A percentile compares a stretch with the other conserved stretches of the same genome.
Evolutionary conservation across 1,140 invertebrate genomes (phyloP).

Genomic region (Diabrotica undecimpunctata): DNA sequence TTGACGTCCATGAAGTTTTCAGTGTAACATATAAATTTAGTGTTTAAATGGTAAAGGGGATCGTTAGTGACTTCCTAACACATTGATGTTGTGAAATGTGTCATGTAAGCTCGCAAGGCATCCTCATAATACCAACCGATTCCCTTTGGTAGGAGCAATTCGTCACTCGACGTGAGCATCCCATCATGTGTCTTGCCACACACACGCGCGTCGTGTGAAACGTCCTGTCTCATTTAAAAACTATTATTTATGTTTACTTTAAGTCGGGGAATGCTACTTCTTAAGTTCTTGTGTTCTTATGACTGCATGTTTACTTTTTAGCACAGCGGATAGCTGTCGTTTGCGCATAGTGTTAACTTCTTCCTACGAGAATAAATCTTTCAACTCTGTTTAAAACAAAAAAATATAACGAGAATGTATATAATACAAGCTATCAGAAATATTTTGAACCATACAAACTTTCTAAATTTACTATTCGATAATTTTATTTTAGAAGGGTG

Average conservation of each 20-base stretch:
- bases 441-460: background rate
- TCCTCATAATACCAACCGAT: slow-evolving; percentile 21
- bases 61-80: slow-evolving; percentile 46
- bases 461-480: too few relatives aligned
- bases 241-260: slow-evolving; percentile 49
- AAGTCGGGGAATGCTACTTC: slow-evolving; percentile 26
- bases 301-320: background rate
- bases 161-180: slow-evolving; percentile 46
- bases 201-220: slow-evolving; percentile 44
- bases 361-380: background rate
- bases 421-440: background rate
- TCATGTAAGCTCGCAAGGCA: slow-evolving; percentile 41
- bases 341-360: background rate
- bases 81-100: slow-evolving; percentile 46
- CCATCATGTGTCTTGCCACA: slow-evolving; percentile 45
- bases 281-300: background rate
- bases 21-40: slow-evolving; percentile 15
- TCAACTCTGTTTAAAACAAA: background rate
- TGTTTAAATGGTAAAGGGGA: slow-evolving; percentile 8
- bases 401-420: background rate
- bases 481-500: too few relatives aligned
- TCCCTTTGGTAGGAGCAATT: slow-evolving; percentile 38
- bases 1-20: background rate
- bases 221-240: slow-evolving; percentile 52
- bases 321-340: background rate